A percentile compares a stretch with the other conserved stretches of the same genome.
phyloP scores from a whole-genome alignment of 2,113 vertebrate genomes.

The Engraulis encrasicolus region DNA sequence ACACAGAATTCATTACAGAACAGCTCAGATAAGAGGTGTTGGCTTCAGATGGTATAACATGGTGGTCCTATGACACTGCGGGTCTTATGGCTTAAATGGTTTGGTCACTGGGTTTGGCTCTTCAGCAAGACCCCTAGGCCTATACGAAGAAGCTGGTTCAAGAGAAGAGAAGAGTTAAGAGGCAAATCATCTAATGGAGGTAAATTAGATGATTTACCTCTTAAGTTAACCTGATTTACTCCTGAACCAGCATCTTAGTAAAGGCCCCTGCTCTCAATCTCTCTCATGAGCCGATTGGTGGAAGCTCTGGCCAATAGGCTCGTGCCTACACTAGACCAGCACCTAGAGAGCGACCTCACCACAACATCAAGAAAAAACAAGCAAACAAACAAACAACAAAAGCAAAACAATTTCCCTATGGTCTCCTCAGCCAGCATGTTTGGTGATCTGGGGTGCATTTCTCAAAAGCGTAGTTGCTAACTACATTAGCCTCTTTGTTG shows the following conservation, averaged over 20 bases:
- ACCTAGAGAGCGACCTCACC: slow-evolving; percentile 26
- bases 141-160: too few species aligned
- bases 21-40: not conserved
- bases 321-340: not conserved
- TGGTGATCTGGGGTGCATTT: too few species aligned
- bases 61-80: slow-evolving; percentile 32
- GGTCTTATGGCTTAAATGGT: slow-evolving; percentile 66
- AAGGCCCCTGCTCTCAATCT: too few species aligned
- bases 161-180: too few species aligned
- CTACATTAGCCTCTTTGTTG: too few species aligned
- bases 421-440: not conserved
- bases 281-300: not conserved
- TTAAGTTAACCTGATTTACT: too few species aligned
- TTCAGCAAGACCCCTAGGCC: not conserved
- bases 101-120: slow-evolving; percentile 30
- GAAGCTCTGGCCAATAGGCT: not conserved
- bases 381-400: slow-evolving; percentile 48
- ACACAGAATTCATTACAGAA: not conserved
- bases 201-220: too few species aligned
- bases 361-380: slow-evolving; percentile 32
- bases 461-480: too few species aligned
- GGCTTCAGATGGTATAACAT: slow-evolving; percentile 29
- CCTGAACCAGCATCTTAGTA: too few species aligned
- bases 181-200: too few species aligned
- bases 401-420: slow-evolving; percentile 22